phyloP scores from a whole-genome alignment of 2,888 invertebrate species.

The Koerneria pararmatus region DNA sequence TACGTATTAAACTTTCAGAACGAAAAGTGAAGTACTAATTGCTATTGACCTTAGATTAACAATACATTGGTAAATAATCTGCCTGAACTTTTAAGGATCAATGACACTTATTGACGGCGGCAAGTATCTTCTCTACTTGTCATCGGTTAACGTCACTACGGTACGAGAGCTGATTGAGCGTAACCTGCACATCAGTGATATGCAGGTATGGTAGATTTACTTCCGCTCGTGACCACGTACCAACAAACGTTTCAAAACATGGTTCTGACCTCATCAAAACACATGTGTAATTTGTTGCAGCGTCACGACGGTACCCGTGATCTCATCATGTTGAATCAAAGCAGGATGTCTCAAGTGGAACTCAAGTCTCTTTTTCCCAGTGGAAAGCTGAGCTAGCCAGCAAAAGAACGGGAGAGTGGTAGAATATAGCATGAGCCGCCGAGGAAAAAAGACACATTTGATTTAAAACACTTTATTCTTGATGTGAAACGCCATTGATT shows the following conservation, averaged over 20 bases:
- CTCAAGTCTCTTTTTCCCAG: slow-evolving; percentile 42
- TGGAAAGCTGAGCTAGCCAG: not conserved
- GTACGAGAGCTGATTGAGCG: slow-evolving; percentile 52
- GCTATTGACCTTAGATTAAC: too few relatives aligned
- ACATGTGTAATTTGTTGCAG: slow-evolving; percentile 32
- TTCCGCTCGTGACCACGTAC: not conserved
- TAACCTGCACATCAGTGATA: slow-evolving; percentile 54
- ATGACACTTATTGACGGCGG: slow-evolving; percentile 53
- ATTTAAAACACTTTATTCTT: too few relatives aligned
- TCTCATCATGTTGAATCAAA: slow-evolving; percentile 59
- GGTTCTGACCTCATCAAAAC: too few relatives aligned
- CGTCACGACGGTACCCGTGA: slow-evolving; percentile 58
- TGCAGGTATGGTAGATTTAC: slow-evolving; percentile 24
- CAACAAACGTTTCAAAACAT: not conserved
- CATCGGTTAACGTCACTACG: slow-evolving; percentile 55
- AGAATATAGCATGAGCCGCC: too few relatives aligned
- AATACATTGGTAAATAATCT: too few relatives aligned
- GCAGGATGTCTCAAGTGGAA: slow-evolving; percentile 57
- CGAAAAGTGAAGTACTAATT: too few relatives aligned
- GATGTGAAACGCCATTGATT: too few relatives aligned
- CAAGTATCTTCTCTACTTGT: slow-evolving; percentile 54
- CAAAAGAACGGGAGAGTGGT: too few relatives aligned
- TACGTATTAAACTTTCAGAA: too few relatives aligned
- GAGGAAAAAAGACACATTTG: too few relatives aligned
- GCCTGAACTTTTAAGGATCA: slow-evolving; percentile 35